Evolutionary conservation across 1,140 invertebrate species (phyloP), one percentile per base, ranked within the genome.

Genomic region (Cotesia glomerata): DNA sequence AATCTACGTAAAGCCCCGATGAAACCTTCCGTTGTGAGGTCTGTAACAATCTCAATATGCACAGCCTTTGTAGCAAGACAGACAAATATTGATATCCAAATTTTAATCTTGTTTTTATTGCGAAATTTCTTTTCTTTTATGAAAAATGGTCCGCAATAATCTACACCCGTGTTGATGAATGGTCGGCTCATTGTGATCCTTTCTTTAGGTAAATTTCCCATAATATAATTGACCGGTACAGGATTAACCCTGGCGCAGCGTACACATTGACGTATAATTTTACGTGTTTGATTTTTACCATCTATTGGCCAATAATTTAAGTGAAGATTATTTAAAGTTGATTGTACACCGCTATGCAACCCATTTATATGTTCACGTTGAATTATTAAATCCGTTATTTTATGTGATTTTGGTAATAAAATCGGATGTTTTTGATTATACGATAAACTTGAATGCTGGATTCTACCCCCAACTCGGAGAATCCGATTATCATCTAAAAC

Each of bases 191-290:
- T 16, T 4, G 18, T 58, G 32, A 16, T 59, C 49, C 67, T 1
- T 11, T 32, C 14, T 18, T 36, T 45, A 18, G 58, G 67, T 26
- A 69, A 49, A 39, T 61, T 61, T 0, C 58, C 67, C 67, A 69
- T 69, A 11, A 32, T 26, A 54, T 67, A 67, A 56, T 67, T 54
- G 14, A 52, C 49, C 5, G 65, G 18, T 0, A 1, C 14, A 5
- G 65, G 51, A 2, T 35, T 52, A 0, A 14, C 49, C 34, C 34
- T 9, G 3, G 49, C 11, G 34, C 65, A 67, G 2, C 4, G 45
- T 5, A 52, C 32, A 5, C 65, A 67, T 32, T 52, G 5, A 11
- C 51, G 51, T 14, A 67, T 56, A 11, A 67, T 26, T 36, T 35
- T 51, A 1, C 65, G 3, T 3, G 34, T 32, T 56, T 54, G 45